Evolutionary conservation across 2,797 vertebrate species (phyloP).

Genomic region (Oreochromis grahami): DNA sequence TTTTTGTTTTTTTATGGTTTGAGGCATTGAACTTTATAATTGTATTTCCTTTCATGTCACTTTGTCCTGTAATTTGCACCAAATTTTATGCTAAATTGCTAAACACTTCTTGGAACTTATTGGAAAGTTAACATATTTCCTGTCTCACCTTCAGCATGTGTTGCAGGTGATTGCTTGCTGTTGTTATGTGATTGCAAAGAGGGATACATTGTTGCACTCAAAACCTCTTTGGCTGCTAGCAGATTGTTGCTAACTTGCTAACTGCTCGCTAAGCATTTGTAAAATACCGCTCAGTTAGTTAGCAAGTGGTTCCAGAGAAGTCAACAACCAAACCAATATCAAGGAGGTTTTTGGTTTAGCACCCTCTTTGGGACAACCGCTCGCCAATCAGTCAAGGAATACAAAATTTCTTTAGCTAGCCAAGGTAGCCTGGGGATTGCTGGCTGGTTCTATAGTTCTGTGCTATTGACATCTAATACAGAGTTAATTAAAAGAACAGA

Average conservation of each 20-base stretch:
- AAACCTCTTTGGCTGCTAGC: background rate
- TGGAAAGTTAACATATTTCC: too few species aligned
- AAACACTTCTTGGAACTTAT: background rate
- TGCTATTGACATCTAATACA: background rate
- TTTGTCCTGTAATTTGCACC: background rate
- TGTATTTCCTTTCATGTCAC: background rate
- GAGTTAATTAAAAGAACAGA: background rate
- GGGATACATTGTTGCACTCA: background rate
- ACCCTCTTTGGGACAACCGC: background rate
- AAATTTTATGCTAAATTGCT: background rate
- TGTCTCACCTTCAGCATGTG: background rate
- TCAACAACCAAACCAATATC: background rate
- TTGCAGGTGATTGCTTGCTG: background rate
- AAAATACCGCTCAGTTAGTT: background rate
- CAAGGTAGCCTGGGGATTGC: background rate
- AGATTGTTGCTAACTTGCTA: background rate
- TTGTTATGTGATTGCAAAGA: background rate
- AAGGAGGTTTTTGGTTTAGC: background rate
- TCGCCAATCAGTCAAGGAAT: background rate
- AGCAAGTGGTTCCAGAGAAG: background rate
- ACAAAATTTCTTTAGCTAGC: background rate
- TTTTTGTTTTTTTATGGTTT: background rate
- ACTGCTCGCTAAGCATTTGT: background rate
- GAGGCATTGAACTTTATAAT: background rate
- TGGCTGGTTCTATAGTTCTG: background rate